phyloP scores from a whole-genome alignment of 2,888 invertebrate species.

The Nymphalis urticae region DNA sequence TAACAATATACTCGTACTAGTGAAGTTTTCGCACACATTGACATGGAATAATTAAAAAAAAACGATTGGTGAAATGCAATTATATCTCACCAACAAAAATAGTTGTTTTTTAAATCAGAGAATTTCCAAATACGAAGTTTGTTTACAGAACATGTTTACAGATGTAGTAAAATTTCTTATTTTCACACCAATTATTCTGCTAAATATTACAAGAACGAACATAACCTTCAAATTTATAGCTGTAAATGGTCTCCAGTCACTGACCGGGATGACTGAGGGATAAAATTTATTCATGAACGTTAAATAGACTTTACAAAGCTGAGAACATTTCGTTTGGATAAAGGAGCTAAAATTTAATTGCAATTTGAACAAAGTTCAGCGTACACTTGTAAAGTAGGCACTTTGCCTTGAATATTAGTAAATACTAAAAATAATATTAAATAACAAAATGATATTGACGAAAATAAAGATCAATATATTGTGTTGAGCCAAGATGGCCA shows the following conservation, averaged over 20 bases:
- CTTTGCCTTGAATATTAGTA: no score
- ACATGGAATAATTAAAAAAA: no score
- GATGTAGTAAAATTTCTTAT: conserved; percentile 21
- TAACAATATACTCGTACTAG: no score
- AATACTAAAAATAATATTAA: no score
- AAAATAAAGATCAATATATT: no score
- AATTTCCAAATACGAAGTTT: conserved; percentile 12
- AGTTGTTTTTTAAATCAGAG: no score
- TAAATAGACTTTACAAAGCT: not conserved
- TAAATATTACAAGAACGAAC: conserved; percentile 18
- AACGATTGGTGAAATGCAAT: no score
- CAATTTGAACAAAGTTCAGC: no score
- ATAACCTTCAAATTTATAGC: conserved; percentile 25
- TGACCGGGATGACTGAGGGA: conserved; percentile 4
- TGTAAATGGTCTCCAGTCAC: conserved; percentile 20
- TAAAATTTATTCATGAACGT: conserved; percentile 16
- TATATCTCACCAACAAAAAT: no score
- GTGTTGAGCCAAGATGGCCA: no score
- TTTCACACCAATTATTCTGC: conserved; percentile 17
- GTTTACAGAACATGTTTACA: conserved; percentile 3
- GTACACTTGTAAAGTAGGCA: no score
- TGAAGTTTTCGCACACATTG: conserved; percentile 6
- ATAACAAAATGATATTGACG: no score
- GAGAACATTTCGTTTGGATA: not conserved
- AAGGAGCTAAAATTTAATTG: not conserved